phyloP scores from a whole-genome alignment of 2,797 vertebrate genomes.

The Uromys caudimaculatus region DNA sequence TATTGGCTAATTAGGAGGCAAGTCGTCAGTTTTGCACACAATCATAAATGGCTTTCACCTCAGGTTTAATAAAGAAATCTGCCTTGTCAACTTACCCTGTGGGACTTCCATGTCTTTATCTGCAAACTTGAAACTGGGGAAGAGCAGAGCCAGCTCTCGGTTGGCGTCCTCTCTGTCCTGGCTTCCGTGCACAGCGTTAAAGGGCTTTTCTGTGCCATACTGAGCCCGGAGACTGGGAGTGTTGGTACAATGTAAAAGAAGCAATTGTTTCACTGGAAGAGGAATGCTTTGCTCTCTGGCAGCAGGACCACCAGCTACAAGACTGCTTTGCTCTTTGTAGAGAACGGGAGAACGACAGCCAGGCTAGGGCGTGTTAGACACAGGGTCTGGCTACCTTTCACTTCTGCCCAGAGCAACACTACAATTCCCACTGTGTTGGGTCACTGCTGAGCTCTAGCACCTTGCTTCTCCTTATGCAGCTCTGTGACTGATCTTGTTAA shows the following conservation, averaged over 20 bases:
- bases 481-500: not conserved
- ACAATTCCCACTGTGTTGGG: too few relatives aligned
- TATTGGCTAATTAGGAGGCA: not conserved
- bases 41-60: conserved; percentile 80
- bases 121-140: conserved; percentile 90
- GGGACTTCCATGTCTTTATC: conserved; percentile 84
- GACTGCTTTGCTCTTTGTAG: conserved; percentile 1
- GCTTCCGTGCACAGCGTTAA: conserved; percentile 93
- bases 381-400: not conserved
- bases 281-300: conserved; percentile 34
- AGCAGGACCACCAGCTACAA: conserved; percentile 14
- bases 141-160: conserved; percentile 93
- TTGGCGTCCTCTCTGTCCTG: conserved; percentile 88
- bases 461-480: not conserved
- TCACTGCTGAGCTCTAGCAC: not conserved
- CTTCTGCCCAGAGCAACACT: not conserved
- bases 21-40: not conserved
- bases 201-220: conserved; percentile 92
- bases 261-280: conserved; percentile 53
- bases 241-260: conserved; percentile 54
- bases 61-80: conserved; percentile 89
- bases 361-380: not conserved
- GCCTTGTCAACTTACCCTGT: conserved; percentile 83
- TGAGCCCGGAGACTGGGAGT: conserved; percentile 92
- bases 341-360: not conserved